A percentile compares a stretch with the other conserved stretches of the same genome.
These are phyloP conservation scores for Azemiops feae DNA, from an alignment of 2,113 vertebrate species.

Conservation along the genomic window DNA sequence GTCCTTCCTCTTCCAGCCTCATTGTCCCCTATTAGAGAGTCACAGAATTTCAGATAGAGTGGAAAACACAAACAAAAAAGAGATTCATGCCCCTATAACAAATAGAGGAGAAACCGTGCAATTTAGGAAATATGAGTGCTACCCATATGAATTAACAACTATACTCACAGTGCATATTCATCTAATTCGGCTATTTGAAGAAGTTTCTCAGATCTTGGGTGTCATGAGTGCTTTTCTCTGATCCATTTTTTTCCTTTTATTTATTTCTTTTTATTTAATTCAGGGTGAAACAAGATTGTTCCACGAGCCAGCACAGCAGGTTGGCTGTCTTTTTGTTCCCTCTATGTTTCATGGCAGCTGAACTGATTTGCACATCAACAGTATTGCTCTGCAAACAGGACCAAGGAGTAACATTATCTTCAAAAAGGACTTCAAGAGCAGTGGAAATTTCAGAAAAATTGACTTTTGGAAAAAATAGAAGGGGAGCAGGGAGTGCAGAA, in stretches of 20 bases:
- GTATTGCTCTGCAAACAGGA: background rate
- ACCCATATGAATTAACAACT: background rate
- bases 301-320: constrained; percentile 16
- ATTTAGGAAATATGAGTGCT: background rate
- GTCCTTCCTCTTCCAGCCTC: background rate
- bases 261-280: background rate
- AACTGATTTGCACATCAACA: constrained; percentile 32
- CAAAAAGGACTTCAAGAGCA: constrained; percentile 26
- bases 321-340: constrained; percentile 4
- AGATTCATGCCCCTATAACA: background rate
- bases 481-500: background rate
- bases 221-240: background rate
- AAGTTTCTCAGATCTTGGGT: background rate
- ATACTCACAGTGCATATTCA: background rate
- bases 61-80: background rate
- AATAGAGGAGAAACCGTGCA: background rate
- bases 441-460: background rate
- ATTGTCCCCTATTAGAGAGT: background rate
- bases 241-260: background rate
- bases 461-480: background rate
- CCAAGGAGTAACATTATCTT: constrained; percentile 18
- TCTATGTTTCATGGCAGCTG: background rate
- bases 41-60: background rate
- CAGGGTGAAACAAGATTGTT: constrained; percentile 22
- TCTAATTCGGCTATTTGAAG: background rate